phyloP scores from a whole-genome alignment of 1,140 invertebrate species.

The Archivesica marissinica region DNA sequence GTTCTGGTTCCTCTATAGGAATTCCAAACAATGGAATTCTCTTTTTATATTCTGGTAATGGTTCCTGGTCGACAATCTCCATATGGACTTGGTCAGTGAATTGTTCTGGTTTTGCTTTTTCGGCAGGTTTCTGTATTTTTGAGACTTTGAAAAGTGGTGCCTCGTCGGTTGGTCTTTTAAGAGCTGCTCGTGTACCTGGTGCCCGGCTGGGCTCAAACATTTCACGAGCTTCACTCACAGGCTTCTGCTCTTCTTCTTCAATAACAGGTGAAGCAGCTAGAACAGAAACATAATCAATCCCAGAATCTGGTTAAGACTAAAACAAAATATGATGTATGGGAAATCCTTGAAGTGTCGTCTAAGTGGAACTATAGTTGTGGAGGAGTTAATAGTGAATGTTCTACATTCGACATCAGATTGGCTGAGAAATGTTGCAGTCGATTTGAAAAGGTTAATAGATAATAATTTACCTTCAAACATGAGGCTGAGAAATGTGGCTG shows the following conservation, averaged over 20 bases:
- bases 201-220: constrained; percentile 68
- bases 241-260: constrained; percentile 65
- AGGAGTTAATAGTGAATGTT: too few species aligned
- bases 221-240: constrained; percentile 71
- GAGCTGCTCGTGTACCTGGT: constrained; percentile 61
- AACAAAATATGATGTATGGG: too few species aligned
- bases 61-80: constrained; percentile 71
- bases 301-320: too few species aligned
- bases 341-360: too few species aligned
- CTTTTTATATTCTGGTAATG: constrained; percentile 74
- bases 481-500: too few species aligned
- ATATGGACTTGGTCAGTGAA: constrained; percentile 74
- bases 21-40: constrained; percentile 72
- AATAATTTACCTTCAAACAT: too few species aligned
- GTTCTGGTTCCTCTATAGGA: constrained; percentile 61
- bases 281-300: constrained; percentile 1
- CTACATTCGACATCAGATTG: too few species aligned
- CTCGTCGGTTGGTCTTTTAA: constrained; percentile 63
- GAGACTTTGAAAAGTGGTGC: constrained; percentile 72
- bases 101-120: constrained; percentile 66
- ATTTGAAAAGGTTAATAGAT: too few species aligned
- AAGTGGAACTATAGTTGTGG: too few species aligned
- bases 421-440: too few species aligned
- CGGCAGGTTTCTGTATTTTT: constrained; percentile 74
- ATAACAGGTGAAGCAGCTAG: not conserved